Percentiles rank a stretch among this genome's conserved stretches.
These are phyloP conservation scores for Zaprionus africanus DNA, from an alignment of 1,140 invertebrate genomes.

Conservation along the genomic window DNA sequence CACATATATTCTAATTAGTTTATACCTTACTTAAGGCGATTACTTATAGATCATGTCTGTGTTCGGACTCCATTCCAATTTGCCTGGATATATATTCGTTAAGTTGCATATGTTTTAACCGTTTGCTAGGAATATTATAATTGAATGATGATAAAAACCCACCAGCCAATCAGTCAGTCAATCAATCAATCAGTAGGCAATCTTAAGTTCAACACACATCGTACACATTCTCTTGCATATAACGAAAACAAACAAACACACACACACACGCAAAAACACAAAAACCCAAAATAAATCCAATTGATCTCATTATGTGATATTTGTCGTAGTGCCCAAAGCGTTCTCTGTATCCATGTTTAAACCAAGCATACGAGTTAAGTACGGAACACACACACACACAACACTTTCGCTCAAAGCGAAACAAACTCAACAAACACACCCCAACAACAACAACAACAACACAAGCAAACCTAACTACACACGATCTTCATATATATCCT, in stretches of 20 bases:
- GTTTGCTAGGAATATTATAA: conserved; percentile 35
- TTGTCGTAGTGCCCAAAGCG: conserved; percentile 82
- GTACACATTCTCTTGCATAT: conserved; percentile 53
- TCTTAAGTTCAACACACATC: conserved; percentile 60
- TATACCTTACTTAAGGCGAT: conserved; percentile 25
- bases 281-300: conserved; percentile 76
- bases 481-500: conserved; percentile 15
- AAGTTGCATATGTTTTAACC: conserved; percentile 16
- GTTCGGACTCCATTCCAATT: not conserved
- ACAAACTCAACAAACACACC: conserved; percentile 31
- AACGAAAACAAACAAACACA: conserved; percentile 24
- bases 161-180: conserved; percentile 51
- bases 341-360: conserved; percentile 78
- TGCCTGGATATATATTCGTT: not conserved
- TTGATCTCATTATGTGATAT: conserved; percentile 83
- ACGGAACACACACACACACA: conserved; percentile 26
- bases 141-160: conserved; percentile 42
- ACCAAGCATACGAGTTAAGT: conserved; percentile 65
- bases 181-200: conserved; percentile 42
- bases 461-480: conserved; percentile 18
- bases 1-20: conserved; percentile 7
- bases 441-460: conserved; percentile 6
- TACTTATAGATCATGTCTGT: conserved; percentile 22
- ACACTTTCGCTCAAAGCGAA: conserved; percentile 55
- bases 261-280: conserved; percentile 4